Base-by-base conservation (phyloP, 2,888 invertebrate genomes). In the Phania funesta region DNA sequence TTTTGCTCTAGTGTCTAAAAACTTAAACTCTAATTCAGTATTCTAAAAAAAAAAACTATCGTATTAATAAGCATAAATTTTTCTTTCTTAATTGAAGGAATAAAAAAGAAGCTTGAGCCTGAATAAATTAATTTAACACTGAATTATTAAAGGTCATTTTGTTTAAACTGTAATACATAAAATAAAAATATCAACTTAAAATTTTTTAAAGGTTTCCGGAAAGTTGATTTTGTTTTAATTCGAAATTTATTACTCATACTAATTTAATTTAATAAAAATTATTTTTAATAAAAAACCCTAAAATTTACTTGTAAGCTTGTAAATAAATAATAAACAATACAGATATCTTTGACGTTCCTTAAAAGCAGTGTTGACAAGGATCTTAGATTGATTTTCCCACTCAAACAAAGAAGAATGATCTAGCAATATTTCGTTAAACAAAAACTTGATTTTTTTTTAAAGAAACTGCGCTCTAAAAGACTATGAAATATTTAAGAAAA, bases 261-360 rank as follows among this genome's bases (percentile, higher is more conserved):
- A 13, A 20, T 32, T 70, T 48, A 6, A 18, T 60, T 26, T 1
- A 41, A 41, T 0, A 44, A 9, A 41, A 24, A 35, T 46, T n/a
- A 24, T 22, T 44, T 24, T 38, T 41, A 24, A 22, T 29, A 35
- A 50, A 62, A 22, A 48, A 26, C 35, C 32, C 9, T 7, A 52
- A 77, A 64, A 74, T 32, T 6, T 74, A 75, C 29, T 65, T 78
- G 82, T 82, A 82, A 82, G 82, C 71, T 78, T 82, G 82, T 82
- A 82, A 70, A 82, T 82, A 82, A 78, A 78, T 74, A 70, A 78
- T 32, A 78, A 82, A 78, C 82, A 70, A 82, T 82, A 82, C 82
- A 82, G 82, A 75, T 82, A 82, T 82, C 82, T 82, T 82, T 82
- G 82, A 82, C 82, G 82, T 82, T 82, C 82, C 82, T 82, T 82